Conservation (phyloP, 2,113 vertebrate genomes). For the Stigmatopora argus region DNA sequence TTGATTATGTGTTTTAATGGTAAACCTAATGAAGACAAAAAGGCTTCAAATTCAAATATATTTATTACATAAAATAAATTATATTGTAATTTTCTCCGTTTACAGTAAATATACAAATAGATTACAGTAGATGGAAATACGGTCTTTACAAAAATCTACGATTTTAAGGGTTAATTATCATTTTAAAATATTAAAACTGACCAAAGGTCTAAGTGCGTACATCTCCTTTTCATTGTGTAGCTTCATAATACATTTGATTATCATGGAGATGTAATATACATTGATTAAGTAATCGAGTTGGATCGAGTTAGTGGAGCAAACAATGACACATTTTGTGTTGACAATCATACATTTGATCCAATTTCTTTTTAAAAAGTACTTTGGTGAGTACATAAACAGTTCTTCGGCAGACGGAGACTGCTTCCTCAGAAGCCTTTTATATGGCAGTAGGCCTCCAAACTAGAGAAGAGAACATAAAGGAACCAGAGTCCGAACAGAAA, state of each 20-base stretch:
- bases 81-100: conserved; percentile 36
- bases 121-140: conserved; percentile 32
- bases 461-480: conserved; percentile 84
- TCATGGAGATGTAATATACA: conserved; percentile 6
- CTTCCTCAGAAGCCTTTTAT: conserved; percentile 79
- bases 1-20: neutral
- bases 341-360: neutral
- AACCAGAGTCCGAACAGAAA: conserved; percentile 84
- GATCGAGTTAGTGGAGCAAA: neutral
- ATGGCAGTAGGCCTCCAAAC: conserved; percentile 89
- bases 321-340: neutral
- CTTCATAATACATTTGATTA: conserved; percentile 20
- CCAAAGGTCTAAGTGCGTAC: conserved; percentile 35
- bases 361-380: too few species aligned
- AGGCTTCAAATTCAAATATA: conserved; percentile 30
- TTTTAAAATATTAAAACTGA: conserved; percentile 41
- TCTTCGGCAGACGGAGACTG: conserved; percentile 29
- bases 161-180: conserved; percentile 23
- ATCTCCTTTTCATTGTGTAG: conserved; percentile 1
- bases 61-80: conserved; percentile 48
- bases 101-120: conserved; percentile 47
- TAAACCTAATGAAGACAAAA: conserved; percentile 12
- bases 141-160: conserved; percentile 42
- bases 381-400: too few species aligned
- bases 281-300: conserved; percentile 1